Evolutionary conservation across 2,888 invertebrate genomes (phyloP).

Genomic region (Thyatira batis): DNA sequence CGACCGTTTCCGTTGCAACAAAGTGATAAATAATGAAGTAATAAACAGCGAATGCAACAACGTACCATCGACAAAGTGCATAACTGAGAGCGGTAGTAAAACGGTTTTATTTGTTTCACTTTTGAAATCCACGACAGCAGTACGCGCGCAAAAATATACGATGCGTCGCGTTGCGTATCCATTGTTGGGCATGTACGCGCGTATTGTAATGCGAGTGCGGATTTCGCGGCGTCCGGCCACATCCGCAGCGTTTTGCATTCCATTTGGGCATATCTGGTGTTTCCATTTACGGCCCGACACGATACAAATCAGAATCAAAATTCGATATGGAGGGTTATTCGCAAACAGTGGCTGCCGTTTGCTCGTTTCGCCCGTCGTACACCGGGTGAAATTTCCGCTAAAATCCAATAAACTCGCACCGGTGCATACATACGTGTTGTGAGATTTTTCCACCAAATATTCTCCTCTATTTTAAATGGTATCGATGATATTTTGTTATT

Average conservation of each 20-base stretch:
- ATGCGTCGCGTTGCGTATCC: not conserved
- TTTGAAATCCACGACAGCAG: not conserved
- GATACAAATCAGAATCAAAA: slow-evolving; percentile 72
- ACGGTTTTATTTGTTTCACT: slow-evolving; percentile 2
- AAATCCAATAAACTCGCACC: slow-evolving; percentile 71
- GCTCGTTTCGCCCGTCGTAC: slow-evolving; percentile 50
- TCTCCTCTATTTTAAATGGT: slow-evolving; percentile 37
- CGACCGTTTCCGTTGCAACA: slow-evolving; percentile 1
- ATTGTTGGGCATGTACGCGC: not conserved
- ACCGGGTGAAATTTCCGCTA: slow-evolving; percentile 71
- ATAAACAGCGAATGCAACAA: slow-evolving; percentile 2
- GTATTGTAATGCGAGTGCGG: slow-evolving; percentile 16
- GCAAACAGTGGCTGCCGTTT: slow-evolving; percentile 55
- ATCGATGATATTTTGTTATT: slow-evolving; percentile 18
- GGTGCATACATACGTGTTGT: slow-evolving; percentile 40
- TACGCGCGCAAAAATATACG: not conserved
- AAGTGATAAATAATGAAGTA: slow-evolving; percentile 1
- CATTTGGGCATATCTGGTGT: slow-evolving; percentile 54
- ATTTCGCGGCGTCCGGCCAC: slow-evolving; percentile 28
- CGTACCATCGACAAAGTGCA: not conserved
- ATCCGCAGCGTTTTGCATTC: slow-evolving; percentile 54
- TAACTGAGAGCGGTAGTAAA: slow-evolving; percentile 1
- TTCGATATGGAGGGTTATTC: slow-evolving; percentile 69
- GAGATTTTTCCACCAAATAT: slow-evolving; percentile 33
- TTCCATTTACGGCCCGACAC: slow-evolving; percentile 38